phyloP scores from a whole-genome alignment of 2,888 invertebrate species.

The Tanytarsus gracilentus region DNA sequence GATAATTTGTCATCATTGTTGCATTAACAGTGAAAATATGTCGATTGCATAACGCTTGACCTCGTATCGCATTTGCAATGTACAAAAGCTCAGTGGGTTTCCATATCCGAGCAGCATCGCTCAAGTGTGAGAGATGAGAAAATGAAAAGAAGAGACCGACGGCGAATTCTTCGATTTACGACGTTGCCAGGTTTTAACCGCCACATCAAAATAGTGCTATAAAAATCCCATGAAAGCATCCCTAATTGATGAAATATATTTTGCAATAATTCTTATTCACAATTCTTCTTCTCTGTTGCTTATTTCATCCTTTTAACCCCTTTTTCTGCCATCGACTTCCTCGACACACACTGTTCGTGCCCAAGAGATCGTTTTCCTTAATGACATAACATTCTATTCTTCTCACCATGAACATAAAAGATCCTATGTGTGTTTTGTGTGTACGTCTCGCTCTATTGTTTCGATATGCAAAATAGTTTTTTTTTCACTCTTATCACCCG shows the following conservation, averaged over 20 bases:
- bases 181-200: conserved; percentile 19
- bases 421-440: conserved; percentile 3
- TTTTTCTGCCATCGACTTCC: background rate
- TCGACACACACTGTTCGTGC: conserved; percentile 3
- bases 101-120: background rate
- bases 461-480: conserved; percentile 29
- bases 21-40: too few relatives aligned
- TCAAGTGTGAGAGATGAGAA: background rate
- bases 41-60: too few relatives aligned
- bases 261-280: conserved; percentile 23
- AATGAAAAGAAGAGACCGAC: conserved; percentile 11
- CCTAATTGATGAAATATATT: conserved; percentile 29
- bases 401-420: conserved; percentile 15
- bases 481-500: background rate
- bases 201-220: background rate
- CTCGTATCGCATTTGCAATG: too few relatives aligned
- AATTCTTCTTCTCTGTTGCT: conserved; percentile 10
- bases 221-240: conserved; percentile 18
- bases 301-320: background rate
- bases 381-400: conserved; percentile 28
- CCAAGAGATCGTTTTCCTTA: conserved; percentile 29
- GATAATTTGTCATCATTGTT: too few relatives aligned
- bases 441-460: conserved; percentile 17
- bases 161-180: conserved; percentile 7
- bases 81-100: conserved; percentile 21